Evolutionary conservation across 2,888 invertebrate genomes (phyloP).

Genomic region (Caenorhabditis sp.): DNA sequence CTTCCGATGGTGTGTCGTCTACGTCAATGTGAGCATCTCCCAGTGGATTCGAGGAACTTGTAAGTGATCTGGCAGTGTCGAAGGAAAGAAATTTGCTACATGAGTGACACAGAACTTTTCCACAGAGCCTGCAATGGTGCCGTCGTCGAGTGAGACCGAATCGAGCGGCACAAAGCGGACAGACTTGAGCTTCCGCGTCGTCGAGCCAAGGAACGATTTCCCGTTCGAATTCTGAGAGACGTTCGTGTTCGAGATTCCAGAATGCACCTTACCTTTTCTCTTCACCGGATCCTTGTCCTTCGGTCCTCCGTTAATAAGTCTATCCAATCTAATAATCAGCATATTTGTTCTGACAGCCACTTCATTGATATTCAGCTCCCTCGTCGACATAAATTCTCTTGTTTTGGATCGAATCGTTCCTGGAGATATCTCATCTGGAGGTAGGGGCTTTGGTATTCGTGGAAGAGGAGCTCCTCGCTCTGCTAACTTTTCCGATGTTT

Average conservation of each 20-base stretch:
- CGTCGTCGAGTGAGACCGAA: slow-evolving; percentile 91
- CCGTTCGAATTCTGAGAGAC: slow-evolving; percentile 86
- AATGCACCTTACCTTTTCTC: slow-evolving; percentile 80
- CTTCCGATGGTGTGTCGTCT: slow-evolving; percentile 34
- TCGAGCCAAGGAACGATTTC: slow-evolving; percentile 93
- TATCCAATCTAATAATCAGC: slow-evolving; percentile 93
- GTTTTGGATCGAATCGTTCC: slow-evolving; percentile 46
- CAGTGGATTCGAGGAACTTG: slow-evolving; percentile 85
- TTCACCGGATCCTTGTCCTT: slow-evolving; percentile 83
- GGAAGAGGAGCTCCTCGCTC: slow-evolving; percentile 52
- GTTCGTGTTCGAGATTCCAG: too few relatives aligned
- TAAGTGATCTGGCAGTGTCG: slow-evolving; percentile 85
- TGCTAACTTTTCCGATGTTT: slow-evolving; percentile 44
- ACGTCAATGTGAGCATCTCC: slow-evolving; percentile 31
- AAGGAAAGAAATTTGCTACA: slow-evolving; percentile 82
- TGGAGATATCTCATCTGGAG: slow-evolving; percentile 52
- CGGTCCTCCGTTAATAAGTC: slow-evolving; percentile 91
- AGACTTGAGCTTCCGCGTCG: slow-evolving; percentile 92
- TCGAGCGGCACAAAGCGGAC: slow-evolving; percentile 92
- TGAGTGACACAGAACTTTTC: slow-evolving; percentile 79
- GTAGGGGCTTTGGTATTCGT: slow-evolving; percentile 49
- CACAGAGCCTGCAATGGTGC: slow-evolving; percentile 94
- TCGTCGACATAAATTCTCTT: slow-evolving; percentile 74
- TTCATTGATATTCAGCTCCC: slow-evolving; percentile 90
- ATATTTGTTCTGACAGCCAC: slow-evolving; percentile 96